Percentiles rank a stretch among this genome's conserved stretches.
phyloP scores from a whole-genome alignment of 2,888 invertebrate species.

The Drosophila quasianomalipes region DNA sequence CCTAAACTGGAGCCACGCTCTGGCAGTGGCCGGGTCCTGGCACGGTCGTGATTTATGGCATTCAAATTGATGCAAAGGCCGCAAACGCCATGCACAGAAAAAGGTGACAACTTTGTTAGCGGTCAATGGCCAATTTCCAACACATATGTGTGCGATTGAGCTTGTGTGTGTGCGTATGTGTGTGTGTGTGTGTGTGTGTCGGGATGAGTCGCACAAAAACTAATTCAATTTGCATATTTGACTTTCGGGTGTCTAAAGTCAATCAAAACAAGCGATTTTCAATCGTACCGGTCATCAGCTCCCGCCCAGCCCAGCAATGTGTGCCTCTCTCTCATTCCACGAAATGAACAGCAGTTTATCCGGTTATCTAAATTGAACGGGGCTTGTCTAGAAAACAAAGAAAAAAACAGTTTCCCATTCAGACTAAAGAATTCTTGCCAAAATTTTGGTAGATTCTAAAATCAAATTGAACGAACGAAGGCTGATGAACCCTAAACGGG shows the following conservation, averaged over 20 bases:
- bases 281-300: constrained; percentile 32
- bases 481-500: no score
- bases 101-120: constrained; percentile 61
- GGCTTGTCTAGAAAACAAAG: neutral
- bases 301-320: neutral
- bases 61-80: constrained; percentile 60
- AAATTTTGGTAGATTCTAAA: neutral
- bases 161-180: neutral
- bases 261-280: constrained; percentile 54
- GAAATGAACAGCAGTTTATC: constrained; percentile 6
- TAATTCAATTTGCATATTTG: constrained; percentile 57
- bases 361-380: constrained; percentile 2
- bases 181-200: neutral
- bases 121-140: constrained; percentile 30
- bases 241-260: constrained; percentile 43
- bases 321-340: neutral
- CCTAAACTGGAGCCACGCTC: neutral
- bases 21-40: neutral
- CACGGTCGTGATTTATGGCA: constrained; percentile 57
- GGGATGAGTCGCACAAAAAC: constrained; percentile 35
- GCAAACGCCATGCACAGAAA: constrained; percentile 46
- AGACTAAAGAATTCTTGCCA: neutral
- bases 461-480: neutral
- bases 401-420: neutral
- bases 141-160: constrained; percentile 12